Conservation (phyloP, 2,888 invertebrate genomes). For the Hedya salicella region DNA sequence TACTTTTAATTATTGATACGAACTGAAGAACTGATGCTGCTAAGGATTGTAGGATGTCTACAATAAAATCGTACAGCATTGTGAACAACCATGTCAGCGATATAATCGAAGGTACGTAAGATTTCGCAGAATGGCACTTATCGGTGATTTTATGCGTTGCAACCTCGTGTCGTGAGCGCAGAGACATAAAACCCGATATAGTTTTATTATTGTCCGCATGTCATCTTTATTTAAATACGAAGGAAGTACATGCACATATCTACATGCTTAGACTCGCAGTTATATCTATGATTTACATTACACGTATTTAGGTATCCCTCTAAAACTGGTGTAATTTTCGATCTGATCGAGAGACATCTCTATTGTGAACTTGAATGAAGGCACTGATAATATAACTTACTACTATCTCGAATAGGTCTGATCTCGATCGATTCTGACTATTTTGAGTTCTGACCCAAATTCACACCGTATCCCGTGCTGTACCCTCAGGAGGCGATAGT, state of each 20-base stretch:
- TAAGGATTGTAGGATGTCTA: conserved; percentile 29
- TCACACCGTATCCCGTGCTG: no score
- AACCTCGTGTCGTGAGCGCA: conserved; percentile 9
- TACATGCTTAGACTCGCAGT: neutral
- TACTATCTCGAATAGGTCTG: no score
- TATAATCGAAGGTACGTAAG: conserved; percentile 45
- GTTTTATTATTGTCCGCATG: conserved; percentile 4
- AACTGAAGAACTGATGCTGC: neutral
- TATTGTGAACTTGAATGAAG: no score
- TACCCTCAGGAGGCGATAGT: no score
- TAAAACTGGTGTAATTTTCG: no score
- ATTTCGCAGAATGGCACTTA: conserved; percentile 59
- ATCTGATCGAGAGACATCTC: no score
- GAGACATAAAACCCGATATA: conserved; percentile 18
- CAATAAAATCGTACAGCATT: conserved; percentile 64
- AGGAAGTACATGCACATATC: neutral
- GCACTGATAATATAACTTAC: no score
- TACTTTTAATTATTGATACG: neutral
- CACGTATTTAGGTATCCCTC: neutral
- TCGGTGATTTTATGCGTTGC: conserved; percentile 49
- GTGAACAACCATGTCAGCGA: conserved; percentile 57
- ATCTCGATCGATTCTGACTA: no score
- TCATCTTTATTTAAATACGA: neutral
- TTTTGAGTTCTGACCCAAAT: no score
- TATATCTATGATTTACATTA: neutral